Base-by-base conservation (phyloP, 2,888 invertebrate species). In the Hemithea aestivaria region DNA sequence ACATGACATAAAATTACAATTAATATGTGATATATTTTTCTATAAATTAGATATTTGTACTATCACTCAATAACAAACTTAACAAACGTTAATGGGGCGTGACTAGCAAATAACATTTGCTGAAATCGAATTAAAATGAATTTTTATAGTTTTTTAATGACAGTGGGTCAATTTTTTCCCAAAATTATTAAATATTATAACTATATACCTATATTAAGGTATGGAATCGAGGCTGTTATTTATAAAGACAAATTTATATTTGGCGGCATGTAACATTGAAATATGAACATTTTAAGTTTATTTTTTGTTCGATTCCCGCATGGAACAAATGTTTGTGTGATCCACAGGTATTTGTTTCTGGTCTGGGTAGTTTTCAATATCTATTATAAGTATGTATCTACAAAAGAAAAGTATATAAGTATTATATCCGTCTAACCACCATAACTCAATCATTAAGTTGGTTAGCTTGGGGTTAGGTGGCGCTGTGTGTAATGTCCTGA, bases 21-120 rank as follows among this genome's bases (percentile, higher is more conserved):
- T 80, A 82, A 78, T 78, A 81, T 79, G 83, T 74, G 78, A 82
- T 76, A 80, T 73, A 78, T 78, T 83, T 80, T 76, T 68, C 81
- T 85, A 85, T 84, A 85, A 85, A 85, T 85, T 82, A 85, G 72
- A 79, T 79, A 79, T 84, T 87, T 85, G 87, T 87, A 85, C 87
- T 87, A 85, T 87, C 83, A 74, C 84, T 83, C 80, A 82, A 82
- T 79, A 72, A 81, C 73, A 79, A 81, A 82, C 76, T 75, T 76
- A 81, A 64, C 41, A 73, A 65, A 77, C 69, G 77, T 79, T 81
- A 81, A 80, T 76, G 77, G 73, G 73, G 73, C 75, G 82, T 82
- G 85, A 84, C 82, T 85, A 81, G 83, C 85, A 85, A 85, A 85
- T 78, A 73, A 72, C 51, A 82, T 87, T 87, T 87, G 84, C 87